Evolutionary conservation across 2,113 vertebrate genomes (phyloP).

Genomic region (Alligator mississippiensis): DNA sequence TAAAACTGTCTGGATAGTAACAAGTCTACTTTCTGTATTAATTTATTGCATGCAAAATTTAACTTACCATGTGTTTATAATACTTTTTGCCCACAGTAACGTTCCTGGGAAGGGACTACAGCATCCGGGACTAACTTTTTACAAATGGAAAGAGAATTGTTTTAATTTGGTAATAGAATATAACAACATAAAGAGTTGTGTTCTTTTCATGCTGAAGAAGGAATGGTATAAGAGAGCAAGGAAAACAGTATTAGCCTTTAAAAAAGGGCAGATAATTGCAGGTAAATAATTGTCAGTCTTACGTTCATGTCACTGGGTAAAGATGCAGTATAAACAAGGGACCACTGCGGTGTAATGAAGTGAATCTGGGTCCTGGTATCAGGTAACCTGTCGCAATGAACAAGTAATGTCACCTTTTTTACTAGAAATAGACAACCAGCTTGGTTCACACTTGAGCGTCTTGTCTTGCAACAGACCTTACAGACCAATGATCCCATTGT

Average conservation of each 20-base stretch:
- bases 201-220: background rate
- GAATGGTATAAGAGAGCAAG: fast-evolving
- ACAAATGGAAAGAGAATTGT: background rate
- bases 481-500: no score
- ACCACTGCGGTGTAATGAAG: background rate
- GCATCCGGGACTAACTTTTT: background rate
- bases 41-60: background rate
- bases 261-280: background rate
- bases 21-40: background rate
- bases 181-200: background rate
- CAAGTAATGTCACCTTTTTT: background rate
- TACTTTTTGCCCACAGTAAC: background rate
- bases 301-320: background rate
- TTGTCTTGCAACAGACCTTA: no score
- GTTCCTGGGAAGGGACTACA: background rate
- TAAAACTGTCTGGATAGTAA: background rate
- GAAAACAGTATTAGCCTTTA: background rate
- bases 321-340: background rate
- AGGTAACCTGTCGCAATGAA: background rate
- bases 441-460: no score
- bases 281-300: background rate
- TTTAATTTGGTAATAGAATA: background rate
- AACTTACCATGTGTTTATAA: background rate
- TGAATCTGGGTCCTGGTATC: background rate
- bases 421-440: no score